Evolutionary conservation across 2,888 invertebrate species (phyloP), one percentile per base, ranked within the genome.

Genomic region (Epistrophe grossulariae): DNA sequence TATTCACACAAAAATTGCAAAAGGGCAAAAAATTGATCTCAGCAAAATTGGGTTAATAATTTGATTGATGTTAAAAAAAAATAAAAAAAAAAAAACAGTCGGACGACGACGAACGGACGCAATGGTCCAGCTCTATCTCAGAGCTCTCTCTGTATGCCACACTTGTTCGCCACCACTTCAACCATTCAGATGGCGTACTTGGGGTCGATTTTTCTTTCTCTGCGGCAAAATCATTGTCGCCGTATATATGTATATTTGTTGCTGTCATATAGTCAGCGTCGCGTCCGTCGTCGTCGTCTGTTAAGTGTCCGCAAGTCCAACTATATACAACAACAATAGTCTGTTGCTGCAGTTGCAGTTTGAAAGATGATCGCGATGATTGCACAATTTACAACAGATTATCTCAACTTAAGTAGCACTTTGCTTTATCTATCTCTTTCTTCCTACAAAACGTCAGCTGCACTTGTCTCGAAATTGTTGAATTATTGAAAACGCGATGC

Each of bases 291-390:
- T 88, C 45, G 88, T 81, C 88, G 88, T 88, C 62, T 48, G 68
- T 35, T 55, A 78, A 89, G 88, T 91, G 89, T 90, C 90, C 89
- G 84, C 84, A 89, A 90, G 85, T 88, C 70, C 71, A 80, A 28
- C 43, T 2, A 24, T 2, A 24, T 24, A 24, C 40, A 66, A 52
- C 71, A 64, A 55, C 59, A 64, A 40, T 60, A 28, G 45, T 48
- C 62, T 62, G 19, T 24, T 9, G 31, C 7, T 31, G 31, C 35
- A 35, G 35, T 40, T 70, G 70, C 59, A 50, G 78, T 76, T 24
- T 71, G 64, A 59, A 64, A 88, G 88, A 88, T 88, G 88, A 88
- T 88, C 88, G 88, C 79, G 77, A 79, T 88, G 88, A 88, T 88
- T 88, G 88, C 80, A 77, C 84, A 88, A 84, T 84, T 88, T 88